These are phyloP conservation scores for Agrilus biguttatus DNA, from an alignment of 2,888 invertebrate species.

Conservation along the genomic window DNA sequence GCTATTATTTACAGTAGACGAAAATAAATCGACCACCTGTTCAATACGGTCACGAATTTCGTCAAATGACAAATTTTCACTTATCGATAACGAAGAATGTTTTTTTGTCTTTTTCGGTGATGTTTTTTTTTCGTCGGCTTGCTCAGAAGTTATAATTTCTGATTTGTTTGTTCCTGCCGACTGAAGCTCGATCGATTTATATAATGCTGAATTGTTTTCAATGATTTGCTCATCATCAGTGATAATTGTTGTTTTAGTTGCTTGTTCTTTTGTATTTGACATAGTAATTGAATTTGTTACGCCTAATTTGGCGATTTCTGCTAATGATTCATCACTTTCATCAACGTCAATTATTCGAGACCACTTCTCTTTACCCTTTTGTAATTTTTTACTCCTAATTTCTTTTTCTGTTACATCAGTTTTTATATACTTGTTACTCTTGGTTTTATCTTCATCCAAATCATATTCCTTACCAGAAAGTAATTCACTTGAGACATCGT, in stretches of 20 bases:
- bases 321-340: slow-evolving; percentile 7
- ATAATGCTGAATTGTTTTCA: slow-evolving; percentile 2
- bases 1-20: too few species aligned
- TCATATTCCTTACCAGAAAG: slow-evolving; percentile 23
- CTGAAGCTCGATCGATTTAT: neutral
- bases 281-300: neutral
- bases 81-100: neutral
- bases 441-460: slow-evolving; percentile 4
- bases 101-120: slow-evolving; percentile 1
- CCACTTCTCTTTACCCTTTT: slow-evolving; percentile 3
- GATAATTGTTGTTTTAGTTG: too few species aligned
- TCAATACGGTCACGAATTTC: too few species aligned
- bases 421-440: neutral
- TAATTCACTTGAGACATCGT: slow-evolving; percentile 17
- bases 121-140: neutral
- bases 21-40: too few species aligned
- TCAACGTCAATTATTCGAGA: neutral
- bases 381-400: slow-evolving; percentile 1
- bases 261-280: too few species aligned
- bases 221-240: neutral
- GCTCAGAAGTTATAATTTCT: neutral
- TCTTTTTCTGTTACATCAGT: neutral
- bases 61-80: too few species aligned
- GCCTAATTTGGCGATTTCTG: slow-evolving; percentile 3
- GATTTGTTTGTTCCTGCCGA: neutral